Evolutionary conservation across 1,140 invertebrate genomes (phyloP), one percentile per base, ranked within the genome.

Genomic region (Drosophila willistoni): DNA sequence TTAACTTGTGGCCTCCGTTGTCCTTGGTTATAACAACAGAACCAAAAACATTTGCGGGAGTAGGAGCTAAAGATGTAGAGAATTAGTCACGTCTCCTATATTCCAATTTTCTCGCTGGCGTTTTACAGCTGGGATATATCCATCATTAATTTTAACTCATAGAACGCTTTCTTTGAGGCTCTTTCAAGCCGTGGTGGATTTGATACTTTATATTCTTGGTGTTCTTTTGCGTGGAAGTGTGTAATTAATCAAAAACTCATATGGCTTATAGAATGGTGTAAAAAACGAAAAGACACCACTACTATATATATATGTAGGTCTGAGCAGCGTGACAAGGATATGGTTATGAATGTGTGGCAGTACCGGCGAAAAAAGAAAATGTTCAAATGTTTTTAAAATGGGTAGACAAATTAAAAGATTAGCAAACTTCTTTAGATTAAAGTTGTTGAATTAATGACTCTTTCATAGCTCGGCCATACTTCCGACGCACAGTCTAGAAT

Each of bases 191-290:
- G 19, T 19, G 9, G 19, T 51, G 44, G 42, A 14, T 61, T 62
- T 55, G 63, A 55, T 47, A 69, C 60, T 77, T 60, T 79, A 74
- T 73, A 64, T 51, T 36, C 14, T 57, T 51, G 68, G 39, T 57
- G 65, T 74, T 86, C 65, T 83, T 75, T 91, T 89, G 89, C 89
- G 84, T 91, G 89, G 91, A 91, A 89, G 91, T 82, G 59, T 10
- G 73, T 42, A 91, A 91, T 91, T 91, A 91, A 91, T 91, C 89
- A 91, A 91, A 91, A 91, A 85, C 77, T 74, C 79, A 72, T 63
- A 57, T 59, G 64, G 64, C 59, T 68, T 64, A 29, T 34, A 42
- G 64, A 63, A 60, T 54, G 36, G 12, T n/a, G 10, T 39, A 39
- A 39, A 39, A 12, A 39, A 39, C 12, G 34, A 61, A 33, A 36